A percentile compares a stretch with the other conserved stretches of the same genome.
These are phyloP conservation scores for Therioaphis trifolii DNA, from an alignment of 2,888 invertebrate genomes.

Conservation along the genomic window DNA sequence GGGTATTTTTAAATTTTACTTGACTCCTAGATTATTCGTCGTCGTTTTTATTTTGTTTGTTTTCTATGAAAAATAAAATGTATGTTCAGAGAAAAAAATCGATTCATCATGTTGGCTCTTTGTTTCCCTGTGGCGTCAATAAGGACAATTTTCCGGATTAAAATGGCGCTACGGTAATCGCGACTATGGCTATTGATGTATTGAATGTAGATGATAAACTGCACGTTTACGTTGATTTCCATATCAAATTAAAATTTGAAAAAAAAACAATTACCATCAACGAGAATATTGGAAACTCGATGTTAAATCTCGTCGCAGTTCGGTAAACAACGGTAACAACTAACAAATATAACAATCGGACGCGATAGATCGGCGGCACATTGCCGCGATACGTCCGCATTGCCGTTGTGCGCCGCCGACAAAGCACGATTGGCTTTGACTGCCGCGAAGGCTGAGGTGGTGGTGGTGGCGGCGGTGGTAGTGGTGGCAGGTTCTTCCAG, in stretches of 20 bases:
- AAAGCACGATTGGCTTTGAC: neutral
- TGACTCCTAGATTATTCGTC: neutral
- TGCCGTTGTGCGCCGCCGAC: neutral
- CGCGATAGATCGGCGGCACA: conserved; percentile 7
- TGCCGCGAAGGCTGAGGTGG: no score
- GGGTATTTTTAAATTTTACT: neutral
- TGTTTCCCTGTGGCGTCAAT: neutral
- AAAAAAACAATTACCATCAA: neutral
- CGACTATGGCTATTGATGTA: neutral
- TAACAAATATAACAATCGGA: neutral
- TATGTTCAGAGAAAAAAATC: neutral
- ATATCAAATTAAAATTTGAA: no score
- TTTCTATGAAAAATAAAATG: neutral
- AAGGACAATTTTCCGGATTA: conserved; percentile 43
- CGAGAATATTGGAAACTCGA: neutral
- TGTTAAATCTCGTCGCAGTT: no score
- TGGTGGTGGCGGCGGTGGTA: neutral
- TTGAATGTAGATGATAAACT: neutral
- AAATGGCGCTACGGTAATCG: neutral
- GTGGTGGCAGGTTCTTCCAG: neutral
- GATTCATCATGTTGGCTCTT: conserved; percentile 30
- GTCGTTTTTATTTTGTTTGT: neutral
- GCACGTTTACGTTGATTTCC: neutral
- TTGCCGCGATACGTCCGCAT: conserved; percentile 26
- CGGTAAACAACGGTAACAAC: neutral